A percentile compares a stretch with the other conserved stretches of the same genome.
Evolutionary conservation across 2,113 vertebrate species (phyloP).

Genomic region (Phodopus roborovskii): DNA sequence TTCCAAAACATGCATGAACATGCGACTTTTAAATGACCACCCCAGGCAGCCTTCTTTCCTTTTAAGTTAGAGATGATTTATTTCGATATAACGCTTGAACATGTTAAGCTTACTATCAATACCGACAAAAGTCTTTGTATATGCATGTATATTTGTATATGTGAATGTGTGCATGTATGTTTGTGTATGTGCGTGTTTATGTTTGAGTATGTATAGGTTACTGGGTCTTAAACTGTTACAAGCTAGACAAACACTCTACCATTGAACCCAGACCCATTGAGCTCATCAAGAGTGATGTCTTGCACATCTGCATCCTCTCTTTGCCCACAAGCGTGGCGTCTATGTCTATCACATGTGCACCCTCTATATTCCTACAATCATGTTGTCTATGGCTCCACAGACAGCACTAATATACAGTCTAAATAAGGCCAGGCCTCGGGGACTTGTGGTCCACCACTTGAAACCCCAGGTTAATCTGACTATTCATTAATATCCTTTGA

Average conservation of each 20-base stretch:
- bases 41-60: background rate
- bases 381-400: background rate
- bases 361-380: background rate
- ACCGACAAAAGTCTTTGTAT: background rate
- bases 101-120: background rate
- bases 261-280: background rate
- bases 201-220: background rate
- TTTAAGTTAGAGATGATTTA: slow-evolving; percentile 2
- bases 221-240: background rate
- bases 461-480: slow-evolving; percentile 41
- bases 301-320: background rate
- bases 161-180: background rate
- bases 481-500: slow-evolving; percentile 36
- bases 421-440: slow-evolving; percentile 1
- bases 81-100: background rate
- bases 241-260: background rate
- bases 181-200: background rate
- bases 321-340: no score
- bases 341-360: background rate
- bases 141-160: background rate
- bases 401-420: slow-evolving; percentile 6
- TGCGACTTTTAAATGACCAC: background rate
- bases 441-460: background rate
- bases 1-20: background rate
- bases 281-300: slow-evolving; percentile 1